Evolutionary conservation across 2,888 invertebrate species (phyloP), one percentile per base, ranked within the genome.

Genomic region (Andrena praecox): DNA sequence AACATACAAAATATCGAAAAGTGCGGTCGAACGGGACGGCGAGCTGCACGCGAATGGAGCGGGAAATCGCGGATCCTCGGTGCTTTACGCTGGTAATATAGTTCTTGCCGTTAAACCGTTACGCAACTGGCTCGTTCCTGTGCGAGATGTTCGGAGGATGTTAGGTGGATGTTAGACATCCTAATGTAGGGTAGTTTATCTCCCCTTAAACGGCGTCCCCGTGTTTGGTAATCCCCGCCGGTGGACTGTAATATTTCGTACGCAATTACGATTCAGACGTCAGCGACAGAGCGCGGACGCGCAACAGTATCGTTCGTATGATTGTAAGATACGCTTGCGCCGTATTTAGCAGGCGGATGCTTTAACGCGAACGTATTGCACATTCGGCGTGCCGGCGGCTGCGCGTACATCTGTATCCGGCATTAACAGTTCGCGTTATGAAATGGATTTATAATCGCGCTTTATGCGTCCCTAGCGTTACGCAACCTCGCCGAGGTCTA

Each of bases 231-330:
- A 76, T 62, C 69, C 67, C 71, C 54, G n/a, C 20, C 56, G 79
- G 42, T 31, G 20, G n/a, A 73, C 69, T 74, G 66, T 73, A 80
- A 85, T 85, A 88, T 88, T 88, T 88, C 60, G 83, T 74, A 63
- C 62, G 85, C 85, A 85, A 88, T 87, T 87, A 86, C 88, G 88
- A 88, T 88, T 86, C 86, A 88, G 82, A 88, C 69, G 88, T 86
- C 86, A 84, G 80, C 81, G 86, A 88, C 88, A 79, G 82, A 82
- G 85, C 80, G 71, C 48, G 73, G 72, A 69, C 31, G 77, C 80
- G 79, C 77, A 79, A 75, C 70, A 35, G 83, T 76, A 67, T 77
- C 64, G 68, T 31, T 74, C 56, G 48, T 85, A 86, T 67, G 88
- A 85, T 86, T 77, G 73, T 80, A 54, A 86, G 83, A 88, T 83